Base-by-base conservation (phyloP, 2,113 vertebrate species). In the Sebastes fasciatus region DNA sequence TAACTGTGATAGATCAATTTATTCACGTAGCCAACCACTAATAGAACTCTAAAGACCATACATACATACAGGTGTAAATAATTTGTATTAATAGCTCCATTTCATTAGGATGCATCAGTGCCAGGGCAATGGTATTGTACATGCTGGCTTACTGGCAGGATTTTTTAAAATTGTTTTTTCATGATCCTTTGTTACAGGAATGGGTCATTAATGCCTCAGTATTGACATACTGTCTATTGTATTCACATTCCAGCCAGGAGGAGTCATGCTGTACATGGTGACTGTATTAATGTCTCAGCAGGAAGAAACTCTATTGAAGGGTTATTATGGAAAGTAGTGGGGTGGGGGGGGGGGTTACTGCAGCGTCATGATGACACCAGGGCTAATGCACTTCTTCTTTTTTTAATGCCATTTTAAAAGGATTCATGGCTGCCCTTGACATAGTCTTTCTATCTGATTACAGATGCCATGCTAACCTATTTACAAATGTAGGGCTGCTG, bases 391-490 rank as follows among this genome's bases (percentile, higher is more conserved):
- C 57, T 51, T 69, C 45, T 65, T 23, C 26, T 10, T n/a, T 72
- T 40, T 23, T 68, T 8, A 4, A 34, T 34, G 34, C 34, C 19
- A 12, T 34, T n/a, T 54, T 1, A n/a, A n/a, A 8, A 11, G 74
- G 65, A 70, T 42, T 62, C 8, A 10, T 46, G 77, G 10, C 65
- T 51, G 74, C 40, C 71, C 72, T 63, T 67, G 52, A 54, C 65
- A 46, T 62, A 5, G 40, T 52, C 58, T 74, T 58, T 64, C 48
- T 63, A 49, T 86, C 51, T 84, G 84, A 90, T 82, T 74, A 80
- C 81, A 80, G 69, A 87, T 75, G 85, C 77, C 74, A 77, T 63
- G 58, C 65, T 83, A 81, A 90, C 88, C 79, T 68, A 83, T 86
- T 90, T 82, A 90, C 83, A 81, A 84, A 84, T 60, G 74, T 54